Evolutionary conservation across 2,888 invertebrate genomes (phyloP), one percentile per base, ranked within the genome.

Genomic region (Coelinius sp.): DNA sequence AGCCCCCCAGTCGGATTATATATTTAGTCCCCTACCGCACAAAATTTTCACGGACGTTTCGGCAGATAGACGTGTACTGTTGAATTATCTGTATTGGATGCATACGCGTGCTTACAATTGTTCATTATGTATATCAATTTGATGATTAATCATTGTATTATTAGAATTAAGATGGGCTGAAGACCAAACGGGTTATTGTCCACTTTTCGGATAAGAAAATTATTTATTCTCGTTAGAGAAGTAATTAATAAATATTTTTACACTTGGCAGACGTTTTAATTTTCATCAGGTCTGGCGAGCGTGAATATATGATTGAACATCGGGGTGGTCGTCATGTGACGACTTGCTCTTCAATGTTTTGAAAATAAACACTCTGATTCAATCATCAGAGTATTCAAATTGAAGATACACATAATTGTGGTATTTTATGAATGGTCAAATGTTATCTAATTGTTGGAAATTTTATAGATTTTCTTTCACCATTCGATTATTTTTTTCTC

Each of bases 21-120:
- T 76, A 77, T 77, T 78, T 71, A 73, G 64, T 73, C 73, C 74
- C 44, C 73, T 73, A 71, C 73, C 71, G 31, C 69, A 6, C 5
- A 70, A 65, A 53, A 41, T 62, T 56, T 68, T 71, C 49, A 59
- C 63, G 73, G 46, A 72, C 68, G 71, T 69, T 75, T 74, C 71
- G 72, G 72, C 70, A 59, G 68, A 66, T 41, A 63, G 65, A 44
- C 63, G 17, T 24, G 24, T 22, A 63, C 59, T 59, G 4, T 7
- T 20, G 1, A 14, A 59, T 56, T 56, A 49, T 63, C 31, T 38
- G 44, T 65, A 52, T 20, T 41, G 12, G 14, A 17, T 64, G 31
- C n/a, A n/a, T 62, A 71, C 46, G 22, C 25, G 56, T 66, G 53
- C 22, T 14, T 46, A 31, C 17, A 22, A 35, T 63, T 56, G 6